Evolutionary conservation across 2,888 invertebrate genomes (phyloP).

Genomic region (Mongoloraphidia duomilia): DNA sequence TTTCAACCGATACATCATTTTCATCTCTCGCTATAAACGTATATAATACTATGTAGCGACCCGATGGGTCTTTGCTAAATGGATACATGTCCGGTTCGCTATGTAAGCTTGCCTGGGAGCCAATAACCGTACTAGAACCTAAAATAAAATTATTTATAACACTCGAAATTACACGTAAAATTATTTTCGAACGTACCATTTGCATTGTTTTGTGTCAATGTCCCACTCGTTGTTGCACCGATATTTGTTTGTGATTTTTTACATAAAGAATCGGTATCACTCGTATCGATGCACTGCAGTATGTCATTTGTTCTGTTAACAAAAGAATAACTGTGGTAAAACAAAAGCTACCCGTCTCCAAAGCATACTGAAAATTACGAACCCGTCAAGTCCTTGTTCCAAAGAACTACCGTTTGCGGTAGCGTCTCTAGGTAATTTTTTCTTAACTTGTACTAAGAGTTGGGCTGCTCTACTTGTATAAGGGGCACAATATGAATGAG

Average conservation of each 20-base stretch:
- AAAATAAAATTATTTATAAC: not conserved
- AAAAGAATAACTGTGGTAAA: no score
- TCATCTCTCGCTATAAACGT: conserved; percentile 87
- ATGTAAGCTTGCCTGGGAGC: conserved; percentile 34
- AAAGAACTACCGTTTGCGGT: conserved; percentile 14
- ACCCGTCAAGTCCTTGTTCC: conserved; percentile 5
- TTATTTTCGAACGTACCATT: no score
- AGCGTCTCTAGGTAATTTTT: conserved; percentile 64
- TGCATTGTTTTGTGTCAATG: not conserved
- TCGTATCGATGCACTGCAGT: conserved; percentile 5
- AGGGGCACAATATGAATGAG: conserved; percentile 85
- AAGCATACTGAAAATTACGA: no score
- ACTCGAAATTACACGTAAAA: no score
- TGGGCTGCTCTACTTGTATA: conserved; percentile 66
- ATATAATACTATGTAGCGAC: conserved; percentile 82
- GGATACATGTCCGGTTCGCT: conserved; percentile 49
- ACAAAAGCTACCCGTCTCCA: no score
- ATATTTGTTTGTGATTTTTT: conserved; percentile 6
- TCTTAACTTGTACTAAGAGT: conserved; percentile 53
- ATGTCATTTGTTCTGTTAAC: conserved; percentile 4
- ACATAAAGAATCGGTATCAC: conserved; percentile 6
- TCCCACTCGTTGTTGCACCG: not conserved
- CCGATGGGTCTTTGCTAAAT: conserved; percentile 70
- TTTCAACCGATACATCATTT: conserved; percentile 84
- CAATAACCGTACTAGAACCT: conserved; percentile 20